A percentile compares a stretch with the other conserved stretches of the same genome.
Conservation (phyloP, 2,888 invertebrate genomes). For the Iphiclides podalirius region DNA sequence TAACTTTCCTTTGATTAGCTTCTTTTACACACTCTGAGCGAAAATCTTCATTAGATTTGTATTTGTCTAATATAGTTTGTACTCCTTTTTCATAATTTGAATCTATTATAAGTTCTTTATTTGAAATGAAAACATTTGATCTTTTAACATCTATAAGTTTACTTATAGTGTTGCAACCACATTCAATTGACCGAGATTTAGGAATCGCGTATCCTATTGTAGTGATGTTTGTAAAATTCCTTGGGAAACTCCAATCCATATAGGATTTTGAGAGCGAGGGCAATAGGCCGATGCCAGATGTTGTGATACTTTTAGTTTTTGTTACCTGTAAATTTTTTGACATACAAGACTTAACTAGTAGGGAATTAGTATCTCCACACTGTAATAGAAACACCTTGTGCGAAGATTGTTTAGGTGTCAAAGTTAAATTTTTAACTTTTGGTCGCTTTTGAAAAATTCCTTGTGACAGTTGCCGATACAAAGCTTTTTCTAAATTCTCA, state of each 20-base stretch:
- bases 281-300: conserved; percentile 23
- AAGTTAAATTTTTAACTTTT: conserved; percentile 51
- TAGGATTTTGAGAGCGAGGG: conserved; percentile 40
- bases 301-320: conserved; percentile 29
- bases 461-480: conserved; percentile 43
- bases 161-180: conserved; percentile 25
- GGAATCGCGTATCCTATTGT: conserved; percentile 58
- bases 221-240: conserved; percentile 54
- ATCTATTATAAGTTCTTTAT: not conserved
- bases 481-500: conserved; percentile 39
- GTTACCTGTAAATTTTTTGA: conserved; percentile 38
- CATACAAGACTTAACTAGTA: conserved; percentile 45
- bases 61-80: not conserved
- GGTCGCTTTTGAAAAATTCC: conserved; percentile 53
- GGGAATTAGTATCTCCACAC: conserved; percentile 53
- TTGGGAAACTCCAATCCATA: conserved; percentile 44
- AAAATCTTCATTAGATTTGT: not conserved
- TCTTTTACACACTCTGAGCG: not conserved
- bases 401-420: conserved; percentile 56
- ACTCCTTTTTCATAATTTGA: conserved; percentile 18
- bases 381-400: conserved; percentile 50
- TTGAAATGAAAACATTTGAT: not conserved
- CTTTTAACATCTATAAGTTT: conserved; percentile 9
- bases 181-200: conserved; percentile 19
- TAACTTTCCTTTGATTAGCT: conserved; percentile 3